Conservation (phyloP, 2,888 invertebrate genomes). For the Micropterix aruncella region DNA sequence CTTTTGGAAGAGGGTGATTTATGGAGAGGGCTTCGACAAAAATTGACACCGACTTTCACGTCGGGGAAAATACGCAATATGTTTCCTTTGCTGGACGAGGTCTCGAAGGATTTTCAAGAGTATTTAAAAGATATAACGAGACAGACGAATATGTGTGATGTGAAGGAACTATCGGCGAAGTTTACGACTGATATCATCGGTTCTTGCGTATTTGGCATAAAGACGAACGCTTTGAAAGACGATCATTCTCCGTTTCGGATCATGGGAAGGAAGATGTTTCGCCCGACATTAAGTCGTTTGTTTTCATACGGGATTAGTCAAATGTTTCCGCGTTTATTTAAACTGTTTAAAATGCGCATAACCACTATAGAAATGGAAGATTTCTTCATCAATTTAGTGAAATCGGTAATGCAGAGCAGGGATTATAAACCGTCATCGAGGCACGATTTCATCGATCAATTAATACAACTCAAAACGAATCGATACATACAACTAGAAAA, state of each 20-base stretch:
- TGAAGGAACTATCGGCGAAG: constrained; percentile 26
- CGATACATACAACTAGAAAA: constrained; percentile 28
- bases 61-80: constrained; percentile 36
- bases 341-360: constrained; percentile 27
- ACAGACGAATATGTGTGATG: constrained; percentile 21
- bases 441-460: constrained; percentile 33
- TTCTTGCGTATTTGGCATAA: constrained; percentile 33
- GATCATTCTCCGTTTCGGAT: constrained; percentile 28
- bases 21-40: constrained; percentile 33
- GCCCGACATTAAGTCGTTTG: constrained; percentile 22
- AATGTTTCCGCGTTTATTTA: constrained; percentile 29
- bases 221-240: constrained; percentile 27
- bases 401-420: too few species aligned
- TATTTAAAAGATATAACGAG: constrained; percentile 21
- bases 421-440: too few species aligned
- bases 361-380: constrained; percentile 28
- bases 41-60: constrained; percentile 33
- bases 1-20: background rate
- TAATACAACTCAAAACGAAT: too few species aligned
- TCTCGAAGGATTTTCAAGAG: constrained; percentile 23
- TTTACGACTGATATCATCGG: constrained; percentile 36
- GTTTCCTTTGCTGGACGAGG: constrained; percentile 31
- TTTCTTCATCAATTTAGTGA: too few species aligned
- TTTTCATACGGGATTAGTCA: constrained; percentile 30
- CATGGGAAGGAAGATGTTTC: constrained; percentile 35